Evolutionary conservation across 2,113 vertebrate genomes (phyloP).

Genomic region (Scortum barcoo): DNA sequence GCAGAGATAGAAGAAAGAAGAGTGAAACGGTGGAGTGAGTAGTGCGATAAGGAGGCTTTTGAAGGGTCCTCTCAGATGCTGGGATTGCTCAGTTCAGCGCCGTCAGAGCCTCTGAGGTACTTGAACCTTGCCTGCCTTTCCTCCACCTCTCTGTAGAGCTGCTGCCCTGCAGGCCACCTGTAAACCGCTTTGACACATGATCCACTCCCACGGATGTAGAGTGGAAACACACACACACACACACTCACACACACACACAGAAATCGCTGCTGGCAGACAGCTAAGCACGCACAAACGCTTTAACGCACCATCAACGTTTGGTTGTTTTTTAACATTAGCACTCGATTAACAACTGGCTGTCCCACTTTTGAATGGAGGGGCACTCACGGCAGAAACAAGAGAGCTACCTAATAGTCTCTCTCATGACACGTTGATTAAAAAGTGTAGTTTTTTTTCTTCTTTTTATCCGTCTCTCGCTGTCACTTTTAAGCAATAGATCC

Average conservation of each 20-base stretch:
- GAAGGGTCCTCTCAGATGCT: conserved; percentile 71
- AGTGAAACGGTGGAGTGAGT: conserved; percentile 49
- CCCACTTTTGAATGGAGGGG: conserved; percentile 60
- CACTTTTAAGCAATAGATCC: conserved; percentile 65
- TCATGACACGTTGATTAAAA: conserved; percentile 48
- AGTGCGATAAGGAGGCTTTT: conserved; percentile 67
- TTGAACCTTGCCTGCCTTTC: conserved; percentile 72
- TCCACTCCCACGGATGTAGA: conserved; percentile 80
- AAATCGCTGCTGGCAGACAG: conserved; percentile 35
- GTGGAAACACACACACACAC: conserved; percentile 68
- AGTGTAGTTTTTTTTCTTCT: background rate
- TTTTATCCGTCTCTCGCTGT: conserved; percentile 33
- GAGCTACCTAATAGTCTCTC: conserved; percentile 55
- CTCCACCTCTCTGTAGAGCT: conserved; percentile 71
- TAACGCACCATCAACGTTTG: conserved; percentile 69
- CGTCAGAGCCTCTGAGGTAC: conserved; percentile 72
- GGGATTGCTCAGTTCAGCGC: conserved; percentile 68
- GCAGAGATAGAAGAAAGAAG: conserved; percentile 28
- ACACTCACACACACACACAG: conserved; percentile 5
- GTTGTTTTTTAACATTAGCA: conserved; percentile 79
- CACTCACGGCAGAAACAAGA: conserved; percentile 58
- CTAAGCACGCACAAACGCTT: conserved; percentile 45
- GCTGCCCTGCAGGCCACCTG: conserved; percentile 82
- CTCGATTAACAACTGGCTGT: conserved; percentile 77
- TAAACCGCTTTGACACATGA: conserved; percentile 82